Evolutionary conservation across 2,113 vertebrate species (phyloP).

Genomic region (Microtus ochrogaster): DNA sequence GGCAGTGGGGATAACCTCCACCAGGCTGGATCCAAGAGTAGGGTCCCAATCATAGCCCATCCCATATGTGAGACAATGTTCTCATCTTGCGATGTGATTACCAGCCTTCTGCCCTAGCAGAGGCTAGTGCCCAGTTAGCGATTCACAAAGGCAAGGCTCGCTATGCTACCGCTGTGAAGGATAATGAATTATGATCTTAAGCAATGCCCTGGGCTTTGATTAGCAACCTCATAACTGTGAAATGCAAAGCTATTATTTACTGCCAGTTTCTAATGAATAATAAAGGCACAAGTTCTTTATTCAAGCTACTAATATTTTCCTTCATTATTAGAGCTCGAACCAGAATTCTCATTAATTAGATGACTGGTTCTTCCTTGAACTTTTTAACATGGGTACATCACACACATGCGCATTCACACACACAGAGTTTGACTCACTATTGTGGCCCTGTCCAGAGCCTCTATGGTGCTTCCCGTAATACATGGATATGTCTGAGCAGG

Average conservation of each 20-base stretch:
- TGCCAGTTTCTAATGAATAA: slow-evolving; percentile 66
- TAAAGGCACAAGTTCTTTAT: slow-evolving; percentile 51
- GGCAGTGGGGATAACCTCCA: not conserved
- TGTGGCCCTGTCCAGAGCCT: not conserved
- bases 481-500: not conserved
- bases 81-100: not conserved
- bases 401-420: not conserved
- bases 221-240: slow-evolving; percentile 55
- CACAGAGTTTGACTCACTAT: not conserved
- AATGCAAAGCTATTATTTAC: slow-evolving; percentile 74
- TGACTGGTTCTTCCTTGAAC: slow-evolving; percentile 37
- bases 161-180: slow-evolving; percentile 24
- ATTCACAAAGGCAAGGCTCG: slow-evolving; percentile 24
- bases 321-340: slow-evolving; percentile 56
- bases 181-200: slow-evolving; percentile 63
- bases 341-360: slow-evolving; percentile 42
- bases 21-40: not conserved
- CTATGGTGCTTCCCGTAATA: rapidly evolving
- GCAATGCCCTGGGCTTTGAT: slow-evolving; percentile 69
- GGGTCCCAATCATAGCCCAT: not conserved
- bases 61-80: not conserved
- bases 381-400: not conserved
- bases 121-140: slow-evolving; percentile 9
- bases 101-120: not conserved
- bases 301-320: slow-evolving; percentile 56